phyloP scores from a whole-genome alignment of 2,797 vertebrate genomes.

The Enteromius treurensis region DNA sequence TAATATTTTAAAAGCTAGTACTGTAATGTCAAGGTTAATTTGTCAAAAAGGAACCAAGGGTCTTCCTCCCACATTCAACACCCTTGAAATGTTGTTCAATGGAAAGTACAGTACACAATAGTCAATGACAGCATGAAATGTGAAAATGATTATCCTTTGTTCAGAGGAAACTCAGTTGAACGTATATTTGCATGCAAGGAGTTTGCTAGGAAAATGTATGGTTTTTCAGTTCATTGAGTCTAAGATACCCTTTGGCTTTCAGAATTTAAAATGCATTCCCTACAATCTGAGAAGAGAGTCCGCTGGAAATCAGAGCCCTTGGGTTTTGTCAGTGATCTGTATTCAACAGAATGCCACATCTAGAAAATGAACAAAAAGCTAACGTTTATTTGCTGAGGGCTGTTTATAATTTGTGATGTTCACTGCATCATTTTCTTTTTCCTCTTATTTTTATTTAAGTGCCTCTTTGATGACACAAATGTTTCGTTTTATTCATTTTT shows the following conservation, averaged over 20 bases:
- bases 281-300: not conserved
- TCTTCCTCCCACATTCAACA: constrained; percentile 48
- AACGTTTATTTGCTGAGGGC: constrained; percentile 16
- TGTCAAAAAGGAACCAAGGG: constrained; percentile 8
- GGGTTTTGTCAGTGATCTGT: constrained; percentile 46
- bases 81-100: constrained; percentile 54
- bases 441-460: constrained; percentile 17
- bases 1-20: constrained; percentile 61
- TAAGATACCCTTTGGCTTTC: constrained; percentile 17
- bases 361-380: constrained; percentile 29
- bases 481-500: constrained; percentile 54
- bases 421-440: constrained; percentile 36
- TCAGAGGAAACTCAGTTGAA: constrained; percentile 14
- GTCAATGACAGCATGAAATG: constrained; percentile 46
- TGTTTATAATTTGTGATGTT: constrained; percentile 34
- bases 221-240: not conserved
- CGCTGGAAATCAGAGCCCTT: constrained; percentile 32
- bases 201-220: not conserved
- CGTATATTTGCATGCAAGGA: constrained; percentile 41
- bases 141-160: constrained; percentile 35
- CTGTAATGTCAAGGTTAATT: constrained; percentile 49
- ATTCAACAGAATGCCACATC: constrained; percentile 23
- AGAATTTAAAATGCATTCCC: constrained; percentile 17
- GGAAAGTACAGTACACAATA: constrained; percentile 20
- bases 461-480: constrained; percentile 61